Percentiles rank a stretch among this genome's conserved stretches.
These are phyloP conservation scores for Macropus fuliginosus DNA, from an alignment of 2,797 vertebrate species.

Conservation along the genomic window DNA sequence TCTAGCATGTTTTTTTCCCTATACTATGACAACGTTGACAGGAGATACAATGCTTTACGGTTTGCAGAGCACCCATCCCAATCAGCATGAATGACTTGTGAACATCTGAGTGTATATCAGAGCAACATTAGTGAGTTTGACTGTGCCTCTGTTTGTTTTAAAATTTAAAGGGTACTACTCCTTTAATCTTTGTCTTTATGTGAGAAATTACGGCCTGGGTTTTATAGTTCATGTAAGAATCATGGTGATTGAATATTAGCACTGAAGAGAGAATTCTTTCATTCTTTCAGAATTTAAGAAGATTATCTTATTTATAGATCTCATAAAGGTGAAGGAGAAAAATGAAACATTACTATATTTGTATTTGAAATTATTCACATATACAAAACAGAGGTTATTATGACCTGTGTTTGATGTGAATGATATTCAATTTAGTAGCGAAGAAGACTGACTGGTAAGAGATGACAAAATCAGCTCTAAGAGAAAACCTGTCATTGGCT, in stretches of 20 bases:
- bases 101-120: constrained; percentile 28
- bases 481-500: constrained; percentile 14
- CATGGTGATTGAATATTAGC: constrained; percentile 7
- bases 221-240: constrained; percentile 21
- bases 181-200: constrained; percentile 31
- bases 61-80: constrained; percentile 18
- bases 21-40: not conserved
- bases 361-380: constrained; percentile 19
- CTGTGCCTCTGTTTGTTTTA: constrained; percentile 35
- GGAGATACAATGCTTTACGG: not conserved
- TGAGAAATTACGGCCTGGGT: constrained; percentile 28
- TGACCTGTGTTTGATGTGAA: constrained; percentile 4
- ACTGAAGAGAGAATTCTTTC: not conserved
- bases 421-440: constrained; percentile 13
- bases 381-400: constrained; percentile 23
- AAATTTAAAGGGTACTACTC: constrained; percentile 44
- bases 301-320: constrained; percentile 34
- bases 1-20: not conserved
- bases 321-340: constrained; percentile 4
- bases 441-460: not conserved
- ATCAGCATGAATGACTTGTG: not conserved
- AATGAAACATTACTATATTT: constrained; percentile 29
- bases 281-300: constrained; percentile 30
- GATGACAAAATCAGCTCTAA: not conserved
- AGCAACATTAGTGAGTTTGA: not conserved